Evolutionary conservation across 2,888 invertebrate genomes (phyloP), one percentile per base, ranked within the genome.

Genomic region (Melikaiella ostensackeni): DNA sequence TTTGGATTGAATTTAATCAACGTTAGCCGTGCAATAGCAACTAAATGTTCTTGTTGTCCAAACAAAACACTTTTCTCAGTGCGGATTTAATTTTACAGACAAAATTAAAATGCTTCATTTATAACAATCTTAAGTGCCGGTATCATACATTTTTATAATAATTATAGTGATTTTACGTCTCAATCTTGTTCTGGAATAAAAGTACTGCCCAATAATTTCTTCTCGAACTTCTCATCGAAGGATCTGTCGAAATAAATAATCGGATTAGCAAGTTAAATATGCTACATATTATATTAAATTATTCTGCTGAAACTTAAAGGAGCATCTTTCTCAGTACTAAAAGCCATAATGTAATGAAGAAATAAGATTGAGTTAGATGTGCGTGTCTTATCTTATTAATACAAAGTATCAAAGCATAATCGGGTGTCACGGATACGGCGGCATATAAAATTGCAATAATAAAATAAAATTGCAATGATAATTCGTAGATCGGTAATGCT

Each of bases 391-490:
- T 57, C 57, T 21, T 11, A 24, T 5, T 13, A 3, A 57, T 63
- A 63, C 62, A 63, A 63, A 33, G 35, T 63, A 63, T 63, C 33
- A 63, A 63, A 63, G 19, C 4, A 63, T 33, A 63, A 63, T 63
- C 33, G 33, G 19, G 19, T 63, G 33, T 63, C 62, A 35, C 35
- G 33, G n/a, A 63, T 63, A 63, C 35, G 38, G 7, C 35, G 63
- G 33, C 33, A 63, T 30, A 21, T 30, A 30, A 30, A 30, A 30
- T 30, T 30, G 2, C 30, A 30, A n/a, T n/a, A n/a, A n/a, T n/a
- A 70, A 42, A 73, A 38, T n/a, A 62, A 77, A 77, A 77, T 57
- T 30, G 42, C 38, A 50, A 63, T 38, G 50, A 63, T 77, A 63
- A 77, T 63, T 77, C 63, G 27, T 13, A 46, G 21, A n/a, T 63